Conservation (phyloP, 1,140 invertebrate species). For the Piezodorus guildinii region DNA sequence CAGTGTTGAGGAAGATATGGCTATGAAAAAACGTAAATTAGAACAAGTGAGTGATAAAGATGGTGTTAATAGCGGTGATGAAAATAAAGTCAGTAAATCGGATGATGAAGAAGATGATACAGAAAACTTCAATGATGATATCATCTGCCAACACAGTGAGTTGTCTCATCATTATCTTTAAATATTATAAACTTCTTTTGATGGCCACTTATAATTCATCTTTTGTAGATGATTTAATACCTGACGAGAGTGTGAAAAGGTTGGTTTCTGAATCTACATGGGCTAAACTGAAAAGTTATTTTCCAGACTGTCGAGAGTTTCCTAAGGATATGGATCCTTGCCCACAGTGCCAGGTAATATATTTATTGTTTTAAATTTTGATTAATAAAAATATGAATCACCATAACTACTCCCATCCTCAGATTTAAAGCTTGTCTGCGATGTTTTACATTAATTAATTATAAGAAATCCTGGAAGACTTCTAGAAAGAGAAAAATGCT, state of each 20-base stretch:
- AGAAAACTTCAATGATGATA: conserved; percentile 27
- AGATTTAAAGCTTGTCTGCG: too few relatives aligned
- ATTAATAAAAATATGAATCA: too few relatives aligned
- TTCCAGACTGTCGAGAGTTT: conserved; percentile 27
- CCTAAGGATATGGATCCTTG: conserved; percentile 24
- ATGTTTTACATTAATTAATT: too few relatives aligned
- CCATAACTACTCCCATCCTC: too few relatives aligned
- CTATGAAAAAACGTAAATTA: neutral
- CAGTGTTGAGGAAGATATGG: neutral
- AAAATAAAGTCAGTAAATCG: neutral
- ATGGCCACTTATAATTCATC: neutral
- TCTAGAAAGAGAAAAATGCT: too few relatives aligned
- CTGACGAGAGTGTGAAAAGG: conserved; percentile 24
- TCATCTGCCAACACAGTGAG: conserved; percentile 28
- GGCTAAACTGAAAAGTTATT: conserved; percentile 28
- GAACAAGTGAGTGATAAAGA: conserved; percentile 21
- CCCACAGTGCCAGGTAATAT: conserved; percentile 26
- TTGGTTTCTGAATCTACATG: conserved; percentile 28
- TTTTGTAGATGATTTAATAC: conserved; percentile 26
- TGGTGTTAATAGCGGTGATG: neutral
- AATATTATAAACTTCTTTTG: neutral
- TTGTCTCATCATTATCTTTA: neutral
- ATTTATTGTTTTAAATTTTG: neutral
- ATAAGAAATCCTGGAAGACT: too few relatives aligned
- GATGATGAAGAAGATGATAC: conserved; percentile 21